These are phyloP conservation scores for Ypsolopha scabrella DNA, from an alignment of 2,888 invertebrate species.

Conservation along the genomic window DNA sequence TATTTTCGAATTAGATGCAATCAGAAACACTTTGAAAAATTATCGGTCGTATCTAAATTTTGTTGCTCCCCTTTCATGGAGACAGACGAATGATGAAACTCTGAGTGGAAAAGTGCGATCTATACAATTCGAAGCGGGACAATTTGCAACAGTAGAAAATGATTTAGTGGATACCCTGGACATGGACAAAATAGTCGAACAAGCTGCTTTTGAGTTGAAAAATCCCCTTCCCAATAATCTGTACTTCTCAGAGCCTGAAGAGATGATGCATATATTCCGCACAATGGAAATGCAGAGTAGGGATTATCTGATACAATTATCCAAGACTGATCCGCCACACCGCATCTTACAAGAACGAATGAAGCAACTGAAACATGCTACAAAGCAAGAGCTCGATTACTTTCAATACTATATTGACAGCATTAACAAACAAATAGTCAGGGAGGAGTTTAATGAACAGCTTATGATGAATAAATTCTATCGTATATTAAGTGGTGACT, in stretches of 20 bases:
- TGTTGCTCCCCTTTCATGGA: constrained; percentile 54
- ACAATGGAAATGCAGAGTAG: constrained; percentile 60
- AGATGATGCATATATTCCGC: constrained; percentile 53
- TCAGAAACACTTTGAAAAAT: constrained; percentile 43
- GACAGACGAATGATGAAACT: constrained; percentile 47
- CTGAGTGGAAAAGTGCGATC: constrained; percentile 37
- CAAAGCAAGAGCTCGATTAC: constrained; percentile 49
- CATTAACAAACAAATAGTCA: constrained; percentile 39
- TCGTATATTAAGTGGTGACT: constrained; percentile 45
- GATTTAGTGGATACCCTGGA: constrained; percentile 51
- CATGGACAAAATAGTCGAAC: constrained; percentile 50
- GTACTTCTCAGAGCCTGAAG: constrained; percentile 41
- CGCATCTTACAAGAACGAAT: constrained; percentile 38
- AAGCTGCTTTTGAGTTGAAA: constrained; percentile 40
- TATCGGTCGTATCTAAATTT: constrained; percentile 53
- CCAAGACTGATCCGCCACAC: constrained; percentile 46
- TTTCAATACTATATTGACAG: constrained; percentile 54
- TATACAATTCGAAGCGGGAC: constrained; percentile 47
- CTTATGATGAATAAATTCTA: constrained; percentile 54
- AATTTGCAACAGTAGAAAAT: constrained; percentile 42
- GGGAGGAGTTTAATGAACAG: constrained; percentile 46
- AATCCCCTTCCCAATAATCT: constrained; percentile 35
- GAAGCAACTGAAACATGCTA: constrained; percentile 37
- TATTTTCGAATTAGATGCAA: constrained; percentile 54
- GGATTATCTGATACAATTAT: constrained; percentile 51